Conservation (phyloP, 2,888 invertebrate species). For the Acleris emargana region DNA sequence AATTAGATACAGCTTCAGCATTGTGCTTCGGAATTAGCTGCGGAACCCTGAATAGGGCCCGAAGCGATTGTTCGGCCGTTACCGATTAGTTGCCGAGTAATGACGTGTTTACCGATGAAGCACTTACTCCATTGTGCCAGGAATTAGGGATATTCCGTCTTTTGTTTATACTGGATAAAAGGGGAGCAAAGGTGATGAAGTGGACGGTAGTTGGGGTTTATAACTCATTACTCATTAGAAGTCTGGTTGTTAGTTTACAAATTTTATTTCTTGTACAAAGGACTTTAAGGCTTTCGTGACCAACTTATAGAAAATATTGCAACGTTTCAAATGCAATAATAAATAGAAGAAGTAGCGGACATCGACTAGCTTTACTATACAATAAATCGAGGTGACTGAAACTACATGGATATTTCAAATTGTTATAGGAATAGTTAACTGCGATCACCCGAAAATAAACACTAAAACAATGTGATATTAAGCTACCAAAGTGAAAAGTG, state of each 20-base stretch:
- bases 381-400: no score
- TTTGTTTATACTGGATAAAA: neutral
- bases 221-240: neutral
- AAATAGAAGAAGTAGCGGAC: no score
- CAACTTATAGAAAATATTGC: no score
- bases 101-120: slow-evolving; percentile 8
- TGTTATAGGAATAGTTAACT: no score
- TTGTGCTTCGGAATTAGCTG: neutral
- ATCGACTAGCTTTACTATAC: no score
- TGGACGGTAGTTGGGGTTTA: neutral
- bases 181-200: neutral
- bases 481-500: neutral
- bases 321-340: no score
- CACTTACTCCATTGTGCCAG: slow-evolving; percentile 5
- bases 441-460: no score
- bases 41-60: neutral
- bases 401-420: no score
- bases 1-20: neutral
- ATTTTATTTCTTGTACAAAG: neutral
- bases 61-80: slow-evolving; percentile 2
- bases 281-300: no score
- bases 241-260: neutral
- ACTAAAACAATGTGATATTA: no score
- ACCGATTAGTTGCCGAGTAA: slow-evolving; percentile 8
- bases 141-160: neutral